Percentiles rank a stretch among this genome's conserved stretches.
Conservation (phyloP, 2,888 invertebrate species). For the Ichneumoninae sp. region DNA sequence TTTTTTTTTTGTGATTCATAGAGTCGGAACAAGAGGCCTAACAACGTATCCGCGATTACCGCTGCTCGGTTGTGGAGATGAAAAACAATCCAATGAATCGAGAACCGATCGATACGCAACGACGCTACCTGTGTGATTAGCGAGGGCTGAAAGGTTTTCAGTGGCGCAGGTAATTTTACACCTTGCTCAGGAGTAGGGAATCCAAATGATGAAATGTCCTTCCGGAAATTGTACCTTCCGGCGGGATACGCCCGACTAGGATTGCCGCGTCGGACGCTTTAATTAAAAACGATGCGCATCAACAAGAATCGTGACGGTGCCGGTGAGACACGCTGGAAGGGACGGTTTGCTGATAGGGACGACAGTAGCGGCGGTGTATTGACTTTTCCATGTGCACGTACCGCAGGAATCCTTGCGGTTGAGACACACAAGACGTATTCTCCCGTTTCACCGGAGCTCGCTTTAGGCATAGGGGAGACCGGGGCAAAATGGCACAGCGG, state of each 20-base stretch:
- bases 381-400: constrained; percentile 17
- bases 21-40: not conserved
- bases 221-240: constrained; percentile 31
- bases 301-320: constrained; percentile 35
- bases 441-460: not conserved
- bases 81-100: not conserved
- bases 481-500: too few species aligned
- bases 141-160: not conserved
- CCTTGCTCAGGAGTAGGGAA: not conserved
- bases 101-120: not conserved
- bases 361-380: constrained; percentile 11
- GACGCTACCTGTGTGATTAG: not conserved
- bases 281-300: constrained; percentile 54
- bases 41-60: not conserved
- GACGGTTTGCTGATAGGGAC: not conserved
- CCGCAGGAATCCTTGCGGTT: not conserved
- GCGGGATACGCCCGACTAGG: constrained; percentile 19
- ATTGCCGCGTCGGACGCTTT: constrained; percentile 52
- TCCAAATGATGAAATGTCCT: constrained; percentile 32
- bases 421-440: not conserved
- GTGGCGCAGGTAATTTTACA: not conserved
- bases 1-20: constrained; percentile 14
- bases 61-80: too few species aligned
- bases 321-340: constrained; percentile 4
- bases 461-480: too few species aligned